These are phyloP conservation scores for Drusus annulatus DNA, from an alignment of 1,140 invertebrate species.

Conservation along the genomic window DNA sequence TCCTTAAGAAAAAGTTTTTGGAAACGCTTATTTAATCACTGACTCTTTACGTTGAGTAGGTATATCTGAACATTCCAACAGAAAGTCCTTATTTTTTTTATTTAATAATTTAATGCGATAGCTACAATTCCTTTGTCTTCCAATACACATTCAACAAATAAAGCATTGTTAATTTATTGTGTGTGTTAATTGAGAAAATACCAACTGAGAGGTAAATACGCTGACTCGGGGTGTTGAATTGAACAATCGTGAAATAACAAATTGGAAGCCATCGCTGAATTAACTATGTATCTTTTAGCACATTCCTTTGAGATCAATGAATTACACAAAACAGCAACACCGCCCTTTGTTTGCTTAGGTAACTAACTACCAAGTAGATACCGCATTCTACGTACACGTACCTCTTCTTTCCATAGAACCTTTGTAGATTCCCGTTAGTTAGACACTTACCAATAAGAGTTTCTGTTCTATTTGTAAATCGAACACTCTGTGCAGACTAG, in stretches of 20 bases:
- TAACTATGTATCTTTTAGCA: slow-evolving; percentile 32
- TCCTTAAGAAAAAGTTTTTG: no score
- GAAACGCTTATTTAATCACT: no score
- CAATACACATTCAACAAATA: background rate
- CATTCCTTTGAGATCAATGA: slow-evolving; percentile 53
- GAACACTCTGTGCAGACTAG: slow-evolving; percentile 51
- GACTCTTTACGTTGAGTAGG: no score
- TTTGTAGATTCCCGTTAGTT: slow-evolving; percentile 34
- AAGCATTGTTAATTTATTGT: slow-evolving; percentile 6
- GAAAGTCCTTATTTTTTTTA: no score
- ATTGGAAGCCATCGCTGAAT: slow-evolving; percentile 43
- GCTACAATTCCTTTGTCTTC: background rate
- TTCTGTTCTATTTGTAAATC: slow-evolving; percentile 59
- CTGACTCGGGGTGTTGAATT: slow-evolving; percentile 9
- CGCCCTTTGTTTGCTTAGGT: slow-evolving; percentile 49
- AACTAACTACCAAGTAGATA: background rate
- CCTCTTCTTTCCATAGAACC: background rate
- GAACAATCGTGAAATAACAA: slow-evolving; percentile 44
- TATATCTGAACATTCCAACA: no score
- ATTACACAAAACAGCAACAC: slow-evolving; percentile 48
- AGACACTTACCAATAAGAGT: slow-evolving; percentile 40
- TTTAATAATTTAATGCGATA: no score
- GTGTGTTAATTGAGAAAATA: slow-evolving; percentile 27
- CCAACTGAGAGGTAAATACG: slow-evolving; percentile 21
- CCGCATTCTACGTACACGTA: no score